A percentile compares a stretch with the other conserved stretches of the same genome.
Evolutionary conservation across 2,113 vertebrate species (phyloP).

Genomic region (Hystrix brachyura): DNA sequence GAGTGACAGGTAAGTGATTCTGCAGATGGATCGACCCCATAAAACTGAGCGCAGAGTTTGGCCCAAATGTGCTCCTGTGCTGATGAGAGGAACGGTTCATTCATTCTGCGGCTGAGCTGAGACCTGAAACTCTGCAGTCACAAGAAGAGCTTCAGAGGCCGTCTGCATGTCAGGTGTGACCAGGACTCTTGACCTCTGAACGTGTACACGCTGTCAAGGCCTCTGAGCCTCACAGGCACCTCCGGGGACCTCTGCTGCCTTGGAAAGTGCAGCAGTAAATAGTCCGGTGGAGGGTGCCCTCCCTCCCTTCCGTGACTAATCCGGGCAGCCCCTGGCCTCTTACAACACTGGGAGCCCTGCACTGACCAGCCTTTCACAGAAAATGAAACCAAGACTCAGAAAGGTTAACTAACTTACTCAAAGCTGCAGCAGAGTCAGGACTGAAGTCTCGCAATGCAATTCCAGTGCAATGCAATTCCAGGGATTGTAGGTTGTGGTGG

Average conservation of each 20-base stretch:
- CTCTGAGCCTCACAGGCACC: neutral
- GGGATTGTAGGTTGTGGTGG: neutral
- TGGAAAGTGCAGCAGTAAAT: neutral
- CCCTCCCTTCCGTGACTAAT: neutral
- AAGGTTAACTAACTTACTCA: neutral
- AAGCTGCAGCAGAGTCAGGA: neutral
- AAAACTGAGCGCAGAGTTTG: constrained; percentile 73
- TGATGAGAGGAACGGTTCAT: constrained; percentile 60
- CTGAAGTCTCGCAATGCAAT: neutral
- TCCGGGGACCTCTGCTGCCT: neutral
- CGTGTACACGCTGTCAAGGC: neutral
- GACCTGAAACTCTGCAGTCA: constrained; percentile 62
- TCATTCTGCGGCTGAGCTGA: constrained; percentile 68
- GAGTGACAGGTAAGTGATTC: constrained; percentile 72
- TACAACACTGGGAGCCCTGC: neutral
- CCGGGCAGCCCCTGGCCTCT: neutral
- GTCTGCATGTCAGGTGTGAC: neutral
- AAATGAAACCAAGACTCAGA: constrained; percentile 30
- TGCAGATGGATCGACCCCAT: constrained; percentile 77
- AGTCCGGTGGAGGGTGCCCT: neutral
- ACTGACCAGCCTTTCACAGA: neutral
- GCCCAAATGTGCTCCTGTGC: constrained; percentile 54
- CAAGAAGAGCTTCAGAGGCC: constrained; percentile 23
- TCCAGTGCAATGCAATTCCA: too few species aligned
- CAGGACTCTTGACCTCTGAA: neutral